These are phyloP conservation scores for Sminthurinus aureus DNA, from an alignment of 2,888 invertebrate species.

Conservation along the genomic window DNA sequence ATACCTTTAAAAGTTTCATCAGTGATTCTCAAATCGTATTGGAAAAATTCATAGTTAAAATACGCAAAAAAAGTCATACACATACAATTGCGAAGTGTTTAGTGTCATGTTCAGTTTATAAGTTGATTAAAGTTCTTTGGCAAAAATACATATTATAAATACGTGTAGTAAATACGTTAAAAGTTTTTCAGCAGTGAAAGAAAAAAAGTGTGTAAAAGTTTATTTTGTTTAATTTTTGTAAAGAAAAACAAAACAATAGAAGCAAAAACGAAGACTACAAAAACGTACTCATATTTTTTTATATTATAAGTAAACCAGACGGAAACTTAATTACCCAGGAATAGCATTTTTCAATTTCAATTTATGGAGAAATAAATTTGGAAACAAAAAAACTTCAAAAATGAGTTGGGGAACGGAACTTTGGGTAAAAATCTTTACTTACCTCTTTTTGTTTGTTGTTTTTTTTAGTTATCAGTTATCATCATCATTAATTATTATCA, in stretches of 20 bases:
- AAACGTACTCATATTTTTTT: not conserved
- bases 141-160: too few relatives aligned
- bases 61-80: too few relatives aligned
- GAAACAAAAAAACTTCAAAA: conserved; percentile 19
- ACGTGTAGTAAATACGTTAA: too few relatives aligned
- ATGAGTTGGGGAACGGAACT: conserved; percentile 62
- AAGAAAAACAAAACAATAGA: not conserved
- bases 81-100: too few relatives aligned
- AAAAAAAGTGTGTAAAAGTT: not conserved
- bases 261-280: not conserved
- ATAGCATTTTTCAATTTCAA: not conserved
- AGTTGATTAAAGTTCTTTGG: too few relatives aligned
- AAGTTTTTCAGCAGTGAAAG: not conserved
- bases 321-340: not conserved
- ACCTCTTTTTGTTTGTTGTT: not conserved
- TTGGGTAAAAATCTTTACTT: conserved; percentile 60
- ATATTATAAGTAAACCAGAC: too few relatives aligned
- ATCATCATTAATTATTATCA: too few relatives aligned
- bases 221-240: not conserved
- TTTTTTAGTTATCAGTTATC: too few relatives aligned
- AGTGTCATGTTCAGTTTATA: too few relatives aligned
- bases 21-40: too few relatives aligned
- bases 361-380: conserved; percentile 38
- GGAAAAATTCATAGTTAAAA: too few relatives aligned
- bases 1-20: too few relatives aligned